Conservation (phyloP, 1,140 invertebrate genomes). For the Anastrepha obliqua region DNA sequence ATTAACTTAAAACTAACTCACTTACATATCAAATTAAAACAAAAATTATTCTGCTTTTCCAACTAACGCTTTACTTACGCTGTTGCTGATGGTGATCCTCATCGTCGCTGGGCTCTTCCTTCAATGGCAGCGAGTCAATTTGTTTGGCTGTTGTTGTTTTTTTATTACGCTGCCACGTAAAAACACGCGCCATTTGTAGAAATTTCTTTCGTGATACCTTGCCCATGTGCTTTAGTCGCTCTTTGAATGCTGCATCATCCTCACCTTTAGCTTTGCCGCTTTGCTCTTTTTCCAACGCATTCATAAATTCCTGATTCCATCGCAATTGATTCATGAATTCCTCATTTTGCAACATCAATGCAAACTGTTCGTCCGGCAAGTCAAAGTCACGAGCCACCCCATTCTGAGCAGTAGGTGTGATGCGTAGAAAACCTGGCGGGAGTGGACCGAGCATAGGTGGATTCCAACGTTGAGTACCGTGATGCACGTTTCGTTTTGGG, state of each 20-base stretch:
- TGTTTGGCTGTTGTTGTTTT: slow-evolving; percentile 79
- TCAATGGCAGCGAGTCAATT: slow-evolving; percentile 77
- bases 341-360: slow-evolving; percentile 92
- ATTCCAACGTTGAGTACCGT: slow-evolving; percentile 80
- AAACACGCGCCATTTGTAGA: slow-evolving; percentile 86
- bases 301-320: slow-evolving; percentile 92
- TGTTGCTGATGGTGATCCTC: slow-evolving; percentile 74
- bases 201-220: slow-evolving; percentile 90
- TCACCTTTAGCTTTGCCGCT: slow-evolving; percentile 76
- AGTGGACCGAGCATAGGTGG: slow-evolving; percentile 88
- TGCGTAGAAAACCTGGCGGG: slow-evolving; percentile 85
- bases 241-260: slow-evolving; percentile 87
- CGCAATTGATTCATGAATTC: slow-evolving; percentile 93
- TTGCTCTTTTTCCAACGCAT: slow-evolving; percentile 86
- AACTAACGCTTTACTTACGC: slow-evolving; percentile 61
- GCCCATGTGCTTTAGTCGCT: slow-evolving; percentile 91
- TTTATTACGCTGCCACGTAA: slow-evolving; percentile 81
- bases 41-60: not conserved
- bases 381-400: slow-evolving; percentile 65
- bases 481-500: slow-evolving; percentile 36
- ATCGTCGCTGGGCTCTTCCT: slow-evolving; percentile 80
- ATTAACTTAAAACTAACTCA: not conserved
- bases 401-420: slow-evolving; percentile 61
- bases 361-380: slow-evolving; percentile 87
- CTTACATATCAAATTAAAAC: not conserved